Evolutionary conservation across 2,113 vertebrate genomes (phyloP).

Genomic region (Ornithorhynchus anatinus): DNA sequence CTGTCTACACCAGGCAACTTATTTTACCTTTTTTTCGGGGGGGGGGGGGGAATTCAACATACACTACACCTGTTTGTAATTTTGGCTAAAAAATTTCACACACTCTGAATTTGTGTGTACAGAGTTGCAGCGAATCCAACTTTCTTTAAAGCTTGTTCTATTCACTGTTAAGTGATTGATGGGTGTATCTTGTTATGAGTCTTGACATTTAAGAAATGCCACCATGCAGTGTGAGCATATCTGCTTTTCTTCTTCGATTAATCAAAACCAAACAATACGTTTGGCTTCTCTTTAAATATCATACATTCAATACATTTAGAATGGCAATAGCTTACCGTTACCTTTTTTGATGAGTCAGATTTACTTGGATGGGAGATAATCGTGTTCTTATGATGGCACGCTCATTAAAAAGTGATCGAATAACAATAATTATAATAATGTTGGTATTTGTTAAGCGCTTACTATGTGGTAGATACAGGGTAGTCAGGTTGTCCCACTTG

Average conservation of each 20-base stretch:
- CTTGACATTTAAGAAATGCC: neutral
- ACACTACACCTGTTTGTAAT: neutral
- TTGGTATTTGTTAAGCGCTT: no score
- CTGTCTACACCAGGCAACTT: neutral
- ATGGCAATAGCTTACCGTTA: no score
- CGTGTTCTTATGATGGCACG: constrained; percentile 60
- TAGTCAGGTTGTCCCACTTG: no score
- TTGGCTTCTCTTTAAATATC: neutral
- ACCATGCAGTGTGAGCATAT: neutral
- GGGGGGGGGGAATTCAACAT: neutral
- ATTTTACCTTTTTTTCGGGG: neutral
- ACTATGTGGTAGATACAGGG: no score
- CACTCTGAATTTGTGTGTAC: no score
- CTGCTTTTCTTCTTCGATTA: neutral
- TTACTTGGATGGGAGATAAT: constrained; percentile 21
- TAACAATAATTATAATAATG: no score
- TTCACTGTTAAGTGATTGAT: neutral
- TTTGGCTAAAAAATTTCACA: neutral
- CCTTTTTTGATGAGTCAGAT: no score
- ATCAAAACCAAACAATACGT: constrained; percentile 29
- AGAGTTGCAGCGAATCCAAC: neutral
- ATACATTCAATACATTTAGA: constrained; percentile 17
- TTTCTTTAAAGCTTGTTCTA: neutral
- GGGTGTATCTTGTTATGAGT: neutral
- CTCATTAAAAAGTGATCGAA: constrained; percentile 78